phyloP scores from a whole-genome alignment of 2,113 vertebrate genomes.

The Boleophthalmus pectinirostris region DNA sequence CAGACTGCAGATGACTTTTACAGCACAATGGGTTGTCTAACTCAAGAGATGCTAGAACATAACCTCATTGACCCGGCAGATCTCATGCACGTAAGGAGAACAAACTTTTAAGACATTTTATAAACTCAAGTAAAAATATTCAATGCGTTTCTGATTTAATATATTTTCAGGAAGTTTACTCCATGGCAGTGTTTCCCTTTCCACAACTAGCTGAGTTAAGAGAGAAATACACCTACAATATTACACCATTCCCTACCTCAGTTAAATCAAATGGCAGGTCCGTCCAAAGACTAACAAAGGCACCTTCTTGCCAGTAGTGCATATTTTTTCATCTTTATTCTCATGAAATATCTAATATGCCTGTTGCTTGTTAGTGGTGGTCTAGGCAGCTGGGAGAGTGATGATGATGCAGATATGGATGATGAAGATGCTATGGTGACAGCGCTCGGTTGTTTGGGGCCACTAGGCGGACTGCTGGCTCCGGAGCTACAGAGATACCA shows the following conservation, averaged over 20 bases:
- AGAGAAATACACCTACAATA: constrained; percentile 99
- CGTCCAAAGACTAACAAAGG: constrained; percentile 10
- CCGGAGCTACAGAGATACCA: constrained; percentile 94
- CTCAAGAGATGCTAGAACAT: constrained; percentile 95
- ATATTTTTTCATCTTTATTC: background rate
- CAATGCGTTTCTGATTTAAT: background rate
- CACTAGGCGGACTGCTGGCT: constrained; percentile 89
- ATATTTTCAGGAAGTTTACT: constrained; percentile 87
- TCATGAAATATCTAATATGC: background rate
- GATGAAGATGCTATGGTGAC: constrained; percentile 89
- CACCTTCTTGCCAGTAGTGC: background rate
- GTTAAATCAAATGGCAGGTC: constrained; percentile 87
- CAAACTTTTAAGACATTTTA: no score
- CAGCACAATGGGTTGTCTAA: constrained; percentile 93
- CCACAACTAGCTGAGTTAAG: constrained; percentile 94
- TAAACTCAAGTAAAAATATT: background rate
- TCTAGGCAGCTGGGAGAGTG: constrained; percentile 86
- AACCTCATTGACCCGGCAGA: constrained; percentile 88
- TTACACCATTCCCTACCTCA: constrained; percentile 93
- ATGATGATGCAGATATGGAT: constrained; percentile 90
- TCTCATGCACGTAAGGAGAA: constrained; percentile 88
- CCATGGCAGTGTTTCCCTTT: constrained; percentile 95
- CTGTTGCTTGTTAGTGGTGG: constrained; percentile 60
- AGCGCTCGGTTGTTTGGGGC: constrained; percentile 91
- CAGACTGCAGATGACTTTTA: constrained; percentile 97